Conservation (phyloP, 92 coral and sea anemone species). For the Porites lobata region DNA sequence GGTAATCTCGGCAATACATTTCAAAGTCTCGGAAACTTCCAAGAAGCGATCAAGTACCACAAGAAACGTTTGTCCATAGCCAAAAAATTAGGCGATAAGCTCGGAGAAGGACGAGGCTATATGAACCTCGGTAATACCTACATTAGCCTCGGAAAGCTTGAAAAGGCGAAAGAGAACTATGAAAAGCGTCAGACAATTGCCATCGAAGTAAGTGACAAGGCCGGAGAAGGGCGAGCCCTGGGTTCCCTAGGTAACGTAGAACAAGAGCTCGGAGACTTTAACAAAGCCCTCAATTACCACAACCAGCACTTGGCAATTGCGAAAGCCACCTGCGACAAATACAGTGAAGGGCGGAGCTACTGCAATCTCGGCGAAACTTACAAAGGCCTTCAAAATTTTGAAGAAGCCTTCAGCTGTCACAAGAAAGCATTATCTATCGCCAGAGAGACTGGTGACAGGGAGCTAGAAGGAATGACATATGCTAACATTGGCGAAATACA, state of each 20-base stretch:
- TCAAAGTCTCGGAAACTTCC: neutral
- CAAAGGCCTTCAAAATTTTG: neutral
- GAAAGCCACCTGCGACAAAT: neutral
- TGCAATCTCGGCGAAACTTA: constrained; percentile 3
- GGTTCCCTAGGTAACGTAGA: neutral
- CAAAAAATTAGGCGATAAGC: neutral
- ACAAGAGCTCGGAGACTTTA: neutral
- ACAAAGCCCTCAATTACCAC: neutral
- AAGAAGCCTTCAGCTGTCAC: neutral
- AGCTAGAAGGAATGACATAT: neutral
- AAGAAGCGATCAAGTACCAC: neutral
- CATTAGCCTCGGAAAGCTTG: neutral
- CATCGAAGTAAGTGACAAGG: neutral
- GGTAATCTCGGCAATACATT: neutral
- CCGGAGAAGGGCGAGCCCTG: neutral
- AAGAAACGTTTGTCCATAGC: neutral
- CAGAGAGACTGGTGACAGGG: neutral
- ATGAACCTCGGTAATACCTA: neutral
- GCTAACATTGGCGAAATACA: neutral
- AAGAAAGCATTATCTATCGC: neutral
- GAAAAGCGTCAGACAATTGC: neutral
- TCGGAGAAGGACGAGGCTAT: neutral
- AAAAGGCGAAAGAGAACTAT: neutral
- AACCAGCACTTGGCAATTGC: constrained; percentile 2
- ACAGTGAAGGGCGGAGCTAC: neutral